Evolutionary conservation across 2,797 vertebrate species (phyloP).

Genomic region (Heteromormyrus szaboi): DNA sequence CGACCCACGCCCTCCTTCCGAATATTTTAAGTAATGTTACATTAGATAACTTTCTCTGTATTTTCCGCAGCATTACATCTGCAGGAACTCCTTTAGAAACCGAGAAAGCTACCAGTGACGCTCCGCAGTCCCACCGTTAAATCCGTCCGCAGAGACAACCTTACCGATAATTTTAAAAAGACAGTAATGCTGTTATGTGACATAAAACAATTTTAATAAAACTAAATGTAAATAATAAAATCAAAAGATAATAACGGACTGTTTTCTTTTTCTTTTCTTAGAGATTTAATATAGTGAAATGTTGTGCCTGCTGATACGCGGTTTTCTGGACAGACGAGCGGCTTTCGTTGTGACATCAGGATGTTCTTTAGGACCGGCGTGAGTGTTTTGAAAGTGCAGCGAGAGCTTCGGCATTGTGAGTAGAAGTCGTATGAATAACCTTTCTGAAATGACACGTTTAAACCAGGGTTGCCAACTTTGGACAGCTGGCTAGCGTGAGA

Average conservation of each 20-base stretch:
- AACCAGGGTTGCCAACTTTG: background rate
- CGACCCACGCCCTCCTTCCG: background rate
- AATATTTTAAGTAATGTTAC: background rate
- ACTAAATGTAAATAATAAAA: background rate
- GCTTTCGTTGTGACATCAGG: background rate
- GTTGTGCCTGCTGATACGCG: background rate
- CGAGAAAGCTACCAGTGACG: background rate
- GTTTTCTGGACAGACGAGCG: background rate
- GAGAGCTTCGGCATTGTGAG: constrained; percentile 1
- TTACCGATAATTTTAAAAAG: background rate
- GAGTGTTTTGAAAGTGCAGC: background rate
- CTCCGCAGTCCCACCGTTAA: background rate
- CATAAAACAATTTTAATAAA: background rate
- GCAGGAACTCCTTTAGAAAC: background rate
- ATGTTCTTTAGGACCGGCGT: background rate
- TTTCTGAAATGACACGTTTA: background rate
- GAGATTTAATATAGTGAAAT: background rate
- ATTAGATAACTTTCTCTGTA: background rate
- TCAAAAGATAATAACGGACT: background rate
- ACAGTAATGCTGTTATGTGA: background rate
- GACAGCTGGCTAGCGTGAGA: background rate
- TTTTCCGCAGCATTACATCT: background rate
- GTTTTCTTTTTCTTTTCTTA: background rate
- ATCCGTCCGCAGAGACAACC: background rate
- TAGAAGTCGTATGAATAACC: background rate